Evolutionary conservation across 2,888 invertebrate species (phyloP).

Genomic region (Rhingia campestris): DNA sequence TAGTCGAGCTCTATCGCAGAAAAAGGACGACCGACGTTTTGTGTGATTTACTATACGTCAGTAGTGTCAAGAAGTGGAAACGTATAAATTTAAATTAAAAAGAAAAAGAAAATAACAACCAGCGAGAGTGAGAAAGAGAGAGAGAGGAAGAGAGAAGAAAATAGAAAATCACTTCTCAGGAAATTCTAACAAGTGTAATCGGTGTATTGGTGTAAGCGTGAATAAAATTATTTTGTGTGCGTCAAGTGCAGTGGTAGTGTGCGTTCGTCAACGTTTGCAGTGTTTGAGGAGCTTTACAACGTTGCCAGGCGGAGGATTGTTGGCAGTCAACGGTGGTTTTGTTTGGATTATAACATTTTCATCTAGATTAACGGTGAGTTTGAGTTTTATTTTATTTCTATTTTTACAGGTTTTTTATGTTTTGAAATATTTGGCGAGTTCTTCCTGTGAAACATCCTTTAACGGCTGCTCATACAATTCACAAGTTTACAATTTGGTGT

Average conservation of each 20-base stretch:
- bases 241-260: slow-evolving; percentile 58
- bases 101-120: slow-evolving; percentile 2
- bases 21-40: slow-evolving; percentile 32
- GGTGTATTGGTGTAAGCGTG: slow-evolving; percentile 60
- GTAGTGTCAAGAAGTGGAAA: slow-evolving; percentile 65
- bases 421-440: too few species aligned
- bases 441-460: too few species aligned
- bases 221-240: slow-evolving; percentile 50
- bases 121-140: slow-evolving; percentile 33
- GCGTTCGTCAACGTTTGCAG: slow-evolving; percentile 32
- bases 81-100: slow-evolving; percentile 61
- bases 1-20: not conserved
- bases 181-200: slow-evolving; percentile 70
- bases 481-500: too few species aligned
- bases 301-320: slow-evolving; percentile 61
- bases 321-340: slow-evolving; percentile 43
- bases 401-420: not conserved
- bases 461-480: too few species aligned
- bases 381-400: slow-evolving; percentile 17
- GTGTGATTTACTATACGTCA: slow-evolving; percentile 65
- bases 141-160: slow-evolving; percentile 32
- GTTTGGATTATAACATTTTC: slow-evolving; percentile 60
- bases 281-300: slow-evolving; percentile 67
- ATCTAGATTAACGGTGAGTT: slow-evolving; percentile 49
- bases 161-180: slow-evolving; percentile 47